Percentiles rank a stretch among this genome's conserved stretches.
phyloP scores from a whole-genome alignment of 2,797 vertebrate species.

The Lithobates sylvaticus region DNA sequence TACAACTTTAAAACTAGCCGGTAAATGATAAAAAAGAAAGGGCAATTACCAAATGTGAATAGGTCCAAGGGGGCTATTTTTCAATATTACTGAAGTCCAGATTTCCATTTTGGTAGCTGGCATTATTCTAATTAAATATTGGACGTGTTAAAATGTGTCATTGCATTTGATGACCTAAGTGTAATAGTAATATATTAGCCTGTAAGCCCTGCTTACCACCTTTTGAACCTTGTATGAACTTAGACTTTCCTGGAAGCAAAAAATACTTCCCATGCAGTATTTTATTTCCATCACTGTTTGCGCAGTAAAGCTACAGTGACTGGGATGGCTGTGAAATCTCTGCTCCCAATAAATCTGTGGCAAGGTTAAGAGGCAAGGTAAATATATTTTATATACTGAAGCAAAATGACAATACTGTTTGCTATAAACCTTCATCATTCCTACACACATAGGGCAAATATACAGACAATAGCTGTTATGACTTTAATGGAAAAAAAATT shows the following conservation, averaged over 20 bases:
- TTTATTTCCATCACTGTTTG: slow-evolving; percentile 29
- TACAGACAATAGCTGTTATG: background rate
- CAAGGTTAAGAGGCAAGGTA: slow-evolving; percentile 36
- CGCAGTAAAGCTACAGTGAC: slow-evolving; percentile 10
- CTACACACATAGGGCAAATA: slow-evolving; percentile 7
- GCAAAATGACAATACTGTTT: slow-evolving; percentile 14
- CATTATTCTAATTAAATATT: background rate
- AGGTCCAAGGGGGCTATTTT: background rate
- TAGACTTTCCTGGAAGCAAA: slow-evolving; percentile 23
- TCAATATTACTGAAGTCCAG: background rate
- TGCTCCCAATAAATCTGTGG: slow-evolving; percentile 44
- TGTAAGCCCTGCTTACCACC: background rate
- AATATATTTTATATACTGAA: slow-evolving; percentile 32
- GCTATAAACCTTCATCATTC: slow-evolving; percentile 14
- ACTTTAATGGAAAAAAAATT: background rate
- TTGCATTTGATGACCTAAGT: background rate
- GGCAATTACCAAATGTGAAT: background rate
- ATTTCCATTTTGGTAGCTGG: background rate
- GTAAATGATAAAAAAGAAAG: background rate
- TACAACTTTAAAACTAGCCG: too few relatives aligned
- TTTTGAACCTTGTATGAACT: slow-evolving; percentile 28
- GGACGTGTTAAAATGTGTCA: background rate
- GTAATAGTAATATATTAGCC: background rate
- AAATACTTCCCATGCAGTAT: background rate
- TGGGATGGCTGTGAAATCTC: background rate